A percentile compares a stretch with the other conserved stretches of the same genome.
Evolutionary conservation across 2,888 invertebrate species (phyloP).

Genomic region (Mythimna albipuncta): DNA sequence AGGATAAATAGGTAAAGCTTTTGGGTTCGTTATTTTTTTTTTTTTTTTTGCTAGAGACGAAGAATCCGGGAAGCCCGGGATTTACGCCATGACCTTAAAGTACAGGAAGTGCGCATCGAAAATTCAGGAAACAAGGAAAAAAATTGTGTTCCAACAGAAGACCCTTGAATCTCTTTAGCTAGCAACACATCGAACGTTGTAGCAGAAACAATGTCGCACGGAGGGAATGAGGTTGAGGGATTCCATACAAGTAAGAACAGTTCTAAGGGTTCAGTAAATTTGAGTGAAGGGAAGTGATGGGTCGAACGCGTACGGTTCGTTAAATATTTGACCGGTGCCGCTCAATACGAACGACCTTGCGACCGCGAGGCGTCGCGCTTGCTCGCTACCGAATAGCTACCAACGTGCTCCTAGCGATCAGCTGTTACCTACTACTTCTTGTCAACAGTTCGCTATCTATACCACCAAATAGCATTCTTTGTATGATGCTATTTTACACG

Average conservation of each 20-base stretch:
- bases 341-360: constrained; percentile 84
- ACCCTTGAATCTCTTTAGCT: constrained; percentile 9
- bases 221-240: constrained; percentile 2
- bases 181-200: constrained; percentile 9
- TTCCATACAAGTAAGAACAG: constrained; percentile 39
- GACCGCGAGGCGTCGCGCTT: constrained; percentile 75
- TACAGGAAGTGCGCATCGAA: constrained; percentile 41
- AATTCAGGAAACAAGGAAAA: constrained; percentile 66
- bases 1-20: constrained; percentile 5
- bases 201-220: constrained; percentile 1
- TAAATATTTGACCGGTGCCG: constrained; percentile 81
- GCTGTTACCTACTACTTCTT: constrained; percentile 70
- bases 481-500: background rate
- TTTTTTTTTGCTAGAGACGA: constrained; percentile 29
- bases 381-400: constrained; percentile 73
- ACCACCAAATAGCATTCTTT: constrained; percentile 1
- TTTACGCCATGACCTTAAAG: constrained; percentile 29
- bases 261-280: constrained; percentile 54
- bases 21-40: constrained; percentile 8
- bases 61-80: constrained; percentile 3
- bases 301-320: constrained; percentile 69
- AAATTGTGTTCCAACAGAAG: constrained; percentile 70
- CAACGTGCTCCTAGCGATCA: constrained; percentile 75
- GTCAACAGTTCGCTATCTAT: constrained; percentile 62
- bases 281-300: constrained; percentile 62